These are phyloP conservation scores for Chrysodeixis includens DNA, from an alignment of 2,888 invertebrate genomes.

Conservation along the genomic window DNA sequence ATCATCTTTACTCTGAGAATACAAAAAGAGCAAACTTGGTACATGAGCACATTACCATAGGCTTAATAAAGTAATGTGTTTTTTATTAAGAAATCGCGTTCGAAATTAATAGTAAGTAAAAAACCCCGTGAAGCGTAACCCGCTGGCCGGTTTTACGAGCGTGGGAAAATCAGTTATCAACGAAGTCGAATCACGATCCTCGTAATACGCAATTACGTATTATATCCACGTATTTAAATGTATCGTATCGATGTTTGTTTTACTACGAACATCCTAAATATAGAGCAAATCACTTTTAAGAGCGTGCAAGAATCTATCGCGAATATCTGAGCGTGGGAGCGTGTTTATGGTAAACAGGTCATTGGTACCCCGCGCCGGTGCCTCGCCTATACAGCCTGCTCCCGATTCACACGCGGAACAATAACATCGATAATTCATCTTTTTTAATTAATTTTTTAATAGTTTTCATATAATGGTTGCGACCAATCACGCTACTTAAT, in stretches of 20 bases:
- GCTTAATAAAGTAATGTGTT: conserved; percentile 55
- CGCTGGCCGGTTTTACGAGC: conserved; percentile 62
- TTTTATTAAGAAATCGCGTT: conserved; percentile 58
- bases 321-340: conserved; percentile 84
- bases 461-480: neutral
- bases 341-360: conserved; percentile 87
- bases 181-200: conserved; percentile 57
- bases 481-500: neutral
- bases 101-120: conserved; percentile 67
- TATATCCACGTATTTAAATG: conserved; percentile 75
- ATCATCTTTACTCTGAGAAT: neutral
- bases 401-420: conserved; percentile 43
- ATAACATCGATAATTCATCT: conserved; percentile 34
- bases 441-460: conserved; percentile 1
- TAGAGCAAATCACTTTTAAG: conserved; percentile 87
- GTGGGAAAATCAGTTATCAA: conserved; percentile 74
- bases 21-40: conserved; percentile 11
- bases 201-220: conserved; percentile 64
- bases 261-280: conserved; percentile 87
- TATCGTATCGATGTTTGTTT: conserved; percentile 83
- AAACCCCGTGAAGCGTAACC: conserved; percentile 56
- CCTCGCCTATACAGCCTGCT: conserved; percentile 75
- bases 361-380: conserved; percentile 86
- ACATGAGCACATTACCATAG: conserved; percentile 49
- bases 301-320: conserved; percentile 89